Percentiles rank a stretch among this genome's conserved stretches.
These are phyloP conservation scores for Ailurus styani DNA, from an alignment of 2,113 vertebrate species.

Conservation along the genomic window DNA sequence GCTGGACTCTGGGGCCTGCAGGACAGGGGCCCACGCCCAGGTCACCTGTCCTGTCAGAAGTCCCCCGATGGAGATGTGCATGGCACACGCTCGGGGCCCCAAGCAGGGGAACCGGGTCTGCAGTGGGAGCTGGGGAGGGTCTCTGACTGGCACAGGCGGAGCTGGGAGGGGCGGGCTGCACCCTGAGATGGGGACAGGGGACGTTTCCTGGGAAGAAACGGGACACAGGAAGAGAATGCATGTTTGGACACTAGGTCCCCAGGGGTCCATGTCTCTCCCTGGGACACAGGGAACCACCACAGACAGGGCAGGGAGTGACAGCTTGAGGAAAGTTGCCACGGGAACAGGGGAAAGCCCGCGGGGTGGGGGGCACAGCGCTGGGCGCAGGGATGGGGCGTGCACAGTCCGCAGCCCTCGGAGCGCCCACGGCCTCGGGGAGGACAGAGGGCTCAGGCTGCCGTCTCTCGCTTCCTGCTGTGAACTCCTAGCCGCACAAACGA, in stretches of 20 bases:
- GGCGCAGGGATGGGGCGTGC: background rate
- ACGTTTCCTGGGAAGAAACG: background rate
- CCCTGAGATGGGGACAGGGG: background rate
- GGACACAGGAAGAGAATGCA: accelerated
- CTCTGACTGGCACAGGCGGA: accelerated
- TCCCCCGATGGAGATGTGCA: accelerated
- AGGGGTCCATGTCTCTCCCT: background rate
- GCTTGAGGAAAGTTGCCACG: no score
- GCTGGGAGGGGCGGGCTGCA: background rate
- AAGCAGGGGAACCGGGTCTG: background rate
- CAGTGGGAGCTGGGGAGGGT: background rate
- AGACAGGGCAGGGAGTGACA: accelerated
- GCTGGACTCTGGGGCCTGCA: background rate
- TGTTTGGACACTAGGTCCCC: no score
- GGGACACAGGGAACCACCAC: accelerated
- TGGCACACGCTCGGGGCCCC: accelerated
- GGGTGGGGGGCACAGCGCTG: accelerated
- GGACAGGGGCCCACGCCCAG: accelerated
- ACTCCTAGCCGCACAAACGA: background rate
- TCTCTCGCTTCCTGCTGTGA: accelerated
- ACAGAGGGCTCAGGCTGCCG: accelerated
- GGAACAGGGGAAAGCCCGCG: background rate
- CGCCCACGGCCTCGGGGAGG: background rate
- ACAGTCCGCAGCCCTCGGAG: background rate
- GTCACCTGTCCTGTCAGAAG: accelerated